These are phyloP conservation scores for Erebia palarica DNA, from an alignment of 2,888 invertebrate species.

Conservation along the genomic window DNA sequence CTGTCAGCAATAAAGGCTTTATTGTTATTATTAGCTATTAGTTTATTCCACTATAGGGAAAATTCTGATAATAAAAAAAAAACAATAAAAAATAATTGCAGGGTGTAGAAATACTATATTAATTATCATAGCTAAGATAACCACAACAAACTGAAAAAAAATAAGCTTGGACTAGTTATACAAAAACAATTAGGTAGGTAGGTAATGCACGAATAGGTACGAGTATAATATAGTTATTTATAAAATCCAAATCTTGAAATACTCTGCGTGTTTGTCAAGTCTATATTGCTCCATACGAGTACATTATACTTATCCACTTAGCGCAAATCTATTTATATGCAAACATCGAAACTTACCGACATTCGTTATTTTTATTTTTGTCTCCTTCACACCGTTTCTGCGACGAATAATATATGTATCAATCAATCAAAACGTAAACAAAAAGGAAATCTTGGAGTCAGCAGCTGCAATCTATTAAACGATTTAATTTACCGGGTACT, in stretches of 20 bases:
- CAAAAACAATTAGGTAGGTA: background rate
- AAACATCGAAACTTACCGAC: constrained; percentile 31
- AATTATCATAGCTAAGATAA: too few species aligned
- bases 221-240: background rate
- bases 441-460: constrained; percentile 60
- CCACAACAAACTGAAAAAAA: background rate
- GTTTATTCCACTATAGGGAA: too few species aligned
- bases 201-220: background rate
- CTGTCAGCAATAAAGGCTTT: too few species aligned
- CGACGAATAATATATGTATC: constrained; percentile 57
- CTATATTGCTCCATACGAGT: background rate
- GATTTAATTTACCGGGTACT: constrained; percentile 61
- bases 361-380: constrained; percentile 43
- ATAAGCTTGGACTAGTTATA: background rate
- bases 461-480: constrained; percentile 63
- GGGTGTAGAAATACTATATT: background rate
- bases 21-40: too few species aligned
- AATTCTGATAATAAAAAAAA: too few species aligned
- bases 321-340: constrained; percentile 35
- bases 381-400: constrained; percentile 47
- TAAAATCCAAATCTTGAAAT: background rate
- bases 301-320: background rate
- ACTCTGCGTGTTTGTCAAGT: background rate
- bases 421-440: constrained; percentile 62
- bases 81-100: too few species aligned